A percentile compares a stretch with the other conserved stretches of the same genome.
Conservation (phyloP, 2,888 invertebrate species). For the Xestia ashworthii region DNA sequence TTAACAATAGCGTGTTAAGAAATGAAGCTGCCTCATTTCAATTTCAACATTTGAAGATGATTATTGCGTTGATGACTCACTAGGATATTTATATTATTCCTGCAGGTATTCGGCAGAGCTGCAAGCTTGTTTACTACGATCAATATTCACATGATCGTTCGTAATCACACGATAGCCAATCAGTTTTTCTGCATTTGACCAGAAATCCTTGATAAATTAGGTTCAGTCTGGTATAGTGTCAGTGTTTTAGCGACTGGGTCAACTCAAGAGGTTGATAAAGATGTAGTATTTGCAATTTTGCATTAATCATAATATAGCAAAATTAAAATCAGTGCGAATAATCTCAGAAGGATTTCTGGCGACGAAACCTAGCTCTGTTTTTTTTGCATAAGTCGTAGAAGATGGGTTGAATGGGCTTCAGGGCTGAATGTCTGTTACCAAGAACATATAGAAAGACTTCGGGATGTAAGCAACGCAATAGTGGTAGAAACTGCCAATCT, state of each 20-base stretch:
- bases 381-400: neutral
- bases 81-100: neutral
- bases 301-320: constrained; percentile 4
- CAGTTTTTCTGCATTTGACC: neutral
- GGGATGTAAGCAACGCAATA: neutral
- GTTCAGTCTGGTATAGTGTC: neutral
- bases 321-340: too few relatives aligned
- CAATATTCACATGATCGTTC: neutral
- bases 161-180: constrained; percentile 5
- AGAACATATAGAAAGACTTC: neutral
- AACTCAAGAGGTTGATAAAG: constrained; percentile 18
- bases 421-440: too few relatives aligned
- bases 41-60: neutral
- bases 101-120: neutral
- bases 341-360: constrained; percentile 1
- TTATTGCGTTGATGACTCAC: neutral
- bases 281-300: neutral
- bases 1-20: neutral
- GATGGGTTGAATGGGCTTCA: neutral
- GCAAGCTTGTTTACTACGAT: constrained; percentile 6
- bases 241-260: constrained; percentile 6
- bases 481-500: neutral
- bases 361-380: neutral
- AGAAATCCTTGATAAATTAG: constrained; percentile 31
- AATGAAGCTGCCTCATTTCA: neutral